Percentiles rank a stretch among this genome's conserved stretches.
Evolutionary conservation across 1,140 invertebrate genomes (phyloP).

Genomic region (Drosophila ohnishii): DNA sequence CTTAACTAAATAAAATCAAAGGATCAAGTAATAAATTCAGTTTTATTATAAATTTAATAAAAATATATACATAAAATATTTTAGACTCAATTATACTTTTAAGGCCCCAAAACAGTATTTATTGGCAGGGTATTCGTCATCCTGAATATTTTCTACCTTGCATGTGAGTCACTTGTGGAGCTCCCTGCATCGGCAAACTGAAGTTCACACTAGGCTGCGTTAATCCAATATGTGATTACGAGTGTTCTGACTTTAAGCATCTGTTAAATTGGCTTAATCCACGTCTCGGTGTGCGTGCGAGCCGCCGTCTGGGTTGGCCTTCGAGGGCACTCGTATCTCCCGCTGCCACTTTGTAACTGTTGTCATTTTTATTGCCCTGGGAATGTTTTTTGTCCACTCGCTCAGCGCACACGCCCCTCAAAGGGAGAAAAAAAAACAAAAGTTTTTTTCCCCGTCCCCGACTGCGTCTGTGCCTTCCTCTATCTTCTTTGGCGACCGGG

Average conservation of each 20-base stretch:
- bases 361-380: constrained; percentile 82
- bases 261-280: constrained; percentile 48
- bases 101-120: too few species aligned
- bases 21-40: too few species aligned
- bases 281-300: constrained; percentile 35
- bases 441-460: constrained; percentile 30
- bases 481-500: constrained; percentile 48
- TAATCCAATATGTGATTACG: constrained; percentile 75
- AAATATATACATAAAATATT: too few species aligned
- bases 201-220: constrained; percentile 58
- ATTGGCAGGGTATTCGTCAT: constrained; percentile 31
- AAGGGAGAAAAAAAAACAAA: constrained; percentile 10
- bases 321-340: constrained; percentile 63
- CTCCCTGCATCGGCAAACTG: constrained; percentile 13
- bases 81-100: too few species aligned
- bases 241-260: constrained; percentile 58
- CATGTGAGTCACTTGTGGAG: constrained; percentile 44
- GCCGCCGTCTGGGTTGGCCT: constrained; percentile 46
- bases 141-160: background rate
- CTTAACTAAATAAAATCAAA: too few species aligned
- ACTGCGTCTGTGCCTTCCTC: constrained; percentile 7
- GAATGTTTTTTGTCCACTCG: constrained; percentile 75
- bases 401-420: constrained; percentile 63
- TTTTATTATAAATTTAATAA: too few species aligned
- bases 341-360: constrained; percentile 79